A percentile compares a stretch with the other conserved stretches of the same genome.
These are phyloP conservation scores for Plestiodon gilberti DNA, from an alignment of 2,113 vertebrate genomes.

Conservation along the genomic window DNA sequence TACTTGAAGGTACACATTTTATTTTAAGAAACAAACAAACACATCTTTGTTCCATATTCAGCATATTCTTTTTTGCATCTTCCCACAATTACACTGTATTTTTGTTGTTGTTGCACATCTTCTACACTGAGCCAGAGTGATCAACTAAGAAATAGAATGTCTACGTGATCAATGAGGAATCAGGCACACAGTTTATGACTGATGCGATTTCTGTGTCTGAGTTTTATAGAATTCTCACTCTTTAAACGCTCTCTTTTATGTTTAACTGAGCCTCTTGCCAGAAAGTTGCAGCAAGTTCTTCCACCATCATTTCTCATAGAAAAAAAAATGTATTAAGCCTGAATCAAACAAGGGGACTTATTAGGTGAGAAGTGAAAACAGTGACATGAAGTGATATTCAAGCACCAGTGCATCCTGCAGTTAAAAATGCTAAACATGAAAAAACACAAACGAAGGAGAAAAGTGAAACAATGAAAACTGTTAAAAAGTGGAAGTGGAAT, in stretches of 20 bases:
- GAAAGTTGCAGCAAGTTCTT: slow-evolving; percentile 74
- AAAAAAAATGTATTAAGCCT: slow-evolving; percentile 59
- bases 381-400: slow-evolving; percentile 62
- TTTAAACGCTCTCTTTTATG: slow-evolving; percentile 44
- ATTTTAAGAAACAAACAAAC: background rate
- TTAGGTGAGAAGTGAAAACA: slow-evolving; percentile 60
- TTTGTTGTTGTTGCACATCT: slow-evolving; percentile 10
- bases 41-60: background rate
- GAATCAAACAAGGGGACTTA: slow-evolving; percentile 63
- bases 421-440: slow-evolving; percentile 67
- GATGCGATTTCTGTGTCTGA: slow-evolving; percentile 33
- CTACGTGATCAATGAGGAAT: slow-evolving; percentile 36
- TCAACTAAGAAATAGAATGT: slow-evolving; percentile 35
- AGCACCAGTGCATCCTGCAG: slow-evolving; percentile 64
- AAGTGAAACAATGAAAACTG: slow-evolving; percentile 73
- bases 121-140: slow-evolving; percentile 38
- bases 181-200: background rate
- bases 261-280: slow-evolving; percentile 72
- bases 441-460: slow-evolving; percentile 64
- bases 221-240: slow-evolving; percentile 20
- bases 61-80: background rate
- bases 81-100: slow-evolving; percentile 7
- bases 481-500: slow-evolving; percentile 79
- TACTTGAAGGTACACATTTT: background rate
- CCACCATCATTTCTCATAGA: slow-evolving; percentile 49